Base-by-base conservation (phyloP, 2,113 vertebrate genomes). In the Lamprologus speciosus region DNA sequence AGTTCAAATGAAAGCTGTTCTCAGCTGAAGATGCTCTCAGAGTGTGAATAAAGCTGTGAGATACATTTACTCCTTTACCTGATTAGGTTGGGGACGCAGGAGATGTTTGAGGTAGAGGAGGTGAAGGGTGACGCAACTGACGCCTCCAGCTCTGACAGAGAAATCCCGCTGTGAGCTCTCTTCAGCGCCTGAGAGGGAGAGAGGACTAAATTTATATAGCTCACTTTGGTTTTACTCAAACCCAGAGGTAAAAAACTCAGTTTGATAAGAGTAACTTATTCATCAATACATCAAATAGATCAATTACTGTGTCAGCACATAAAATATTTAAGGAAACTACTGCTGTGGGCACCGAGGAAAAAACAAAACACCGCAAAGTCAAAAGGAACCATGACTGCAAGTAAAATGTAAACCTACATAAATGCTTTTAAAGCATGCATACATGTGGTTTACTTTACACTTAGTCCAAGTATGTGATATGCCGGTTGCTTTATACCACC, bases 91-190 rank as follows among this genome's bases (percentile, higher is more conserved):
- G 98, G 98, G 91, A 99, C 98, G 10, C 99, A 99, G 92, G 97
- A 97, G 95, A 99, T 99, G 97, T 97, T 99, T 60, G 98, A 95
- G 54, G 97, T 97, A 90, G 96, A 96, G 87, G 99, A 99, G 94
- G 99, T 99, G 96, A 99, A 99, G 1, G 98, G 98, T 45, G 99
- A 99, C 5, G 99, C 99, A 21, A 99, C 98, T 0, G 99, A 99
- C 17, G 98, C 98, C 95, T 99, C 99, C 40, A 99, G 96, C 91
- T 99, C 98, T 11, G 99, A 99, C 82, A 99, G 95, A 75, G 99
- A 99, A 93, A 99, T 99, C 58, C 99, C 99, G 65, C 97, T 97
- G 54, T 99, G 98, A 53, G 99, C 99, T 94, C 97, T 97, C 96
- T 99, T 99, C 55, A 99, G 95, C 1, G 99, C 99, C 99, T 99